phyloP scores from a whole-genome alignment of 2,888 invertebrate genomes.

The Drosophila helvetica region DNA sequence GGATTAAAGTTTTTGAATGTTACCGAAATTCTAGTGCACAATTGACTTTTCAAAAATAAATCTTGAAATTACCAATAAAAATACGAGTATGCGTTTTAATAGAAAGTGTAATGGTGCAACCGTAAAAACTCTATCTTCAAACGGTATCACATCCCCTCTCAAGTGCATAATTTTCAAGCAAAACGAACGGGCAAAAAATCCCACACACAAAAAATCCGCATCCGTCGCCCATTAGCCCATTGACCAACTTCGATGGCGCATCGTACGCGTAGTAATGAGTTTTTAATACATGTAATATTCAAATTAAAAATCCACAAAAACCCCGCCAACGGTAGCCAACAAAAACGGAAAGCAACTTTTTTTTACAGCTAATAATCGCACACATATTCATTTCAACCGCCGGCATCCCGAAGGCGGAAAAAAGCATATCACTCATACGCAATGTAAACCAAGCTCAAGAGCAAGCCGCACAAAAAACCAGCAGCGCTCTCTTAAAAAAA shows the following conservation, averaged over 20 bases:
- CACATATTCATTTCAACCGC: constrained; percentile 74
- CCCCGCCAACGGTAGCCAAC: constrained; percentile 31
- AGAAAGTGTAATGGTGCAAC: too few relatives aligned
- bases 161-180: neutral
- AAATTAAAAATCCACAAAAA: constrained; percentile 68
- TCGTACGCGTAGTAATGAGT: constrained; percentile 63
- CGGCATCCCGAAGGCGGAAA: constrained; percentile 6
- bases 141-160: neutral
- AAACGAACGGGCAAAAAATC: neutral
- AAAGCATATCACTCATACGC: constrained; percentile 71
- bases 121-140: too few relatives aligned
- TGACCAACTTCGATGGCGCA: constrained; percentile 66
- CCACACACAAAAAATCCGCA: constrained; percentile 37
- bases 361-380: constrained; percentile 63
- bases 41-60: too few relatives aligned
- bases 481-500: constrained; percentile 65
- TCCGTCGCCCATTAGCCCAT: constrained; percentile 72
- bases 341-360: constrained; percentile 60
- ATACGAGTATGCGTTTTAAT: too few relatives aligned
- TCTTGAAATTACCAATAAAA: too few relatives aligned
- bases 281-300: constrained; percentile 78
- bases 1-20: neutral
- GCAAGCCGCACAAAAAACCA: constrained; percentile 55
- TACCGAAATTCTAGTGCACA: neutral
- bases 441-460: constrained; percentile 66